phyloP scores from a whole-genome alignment of 2,888 invertebrate species.

The Opisthograptis luteolata region DNA sequence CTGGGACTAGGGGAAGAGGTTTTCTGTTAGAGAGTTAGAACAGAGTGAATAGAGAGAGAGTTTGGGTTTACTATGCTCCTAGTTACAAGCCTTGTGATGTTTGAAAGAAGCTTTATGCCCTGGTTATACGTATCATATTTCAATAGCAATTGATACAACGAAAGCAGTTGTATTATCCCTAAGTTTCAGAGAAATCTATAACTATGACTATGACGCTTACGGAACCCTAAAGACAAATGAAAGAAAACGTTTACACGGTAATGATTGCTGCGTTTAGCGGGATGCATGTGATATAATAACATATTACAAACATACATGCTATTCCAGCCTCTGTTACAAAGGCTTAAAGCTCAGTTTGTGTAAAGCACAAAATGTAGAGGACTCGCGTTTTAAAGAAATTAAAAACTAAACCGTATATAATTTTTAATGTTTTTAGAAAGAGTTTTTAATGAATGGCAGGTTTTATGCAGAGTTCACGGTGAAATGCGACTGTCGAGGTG shows the following conservation, averaged over 20 bases:
- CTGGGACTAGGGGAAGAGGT: too few species aligned
- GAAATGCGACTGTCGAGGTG: neutral
- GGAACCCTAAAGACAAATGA: constrained; percentile 42
- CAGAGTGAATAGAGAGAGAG: too few species aligned
- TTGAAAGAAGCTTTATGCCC: too few species aligned
- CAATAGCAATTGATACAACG: too few species aligned
- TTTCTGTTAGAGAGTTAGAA: too few species aligned
- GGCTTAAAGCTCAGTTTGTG: constrained; percentile 6
- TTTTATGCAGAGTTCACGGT: constrained; percentile 25
- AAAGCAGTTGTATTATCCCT: too few species aligned
- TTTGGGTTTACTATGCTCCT: too few species aligned
- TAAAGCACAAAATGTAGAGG: neutral
- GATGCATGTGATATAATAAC: constrained; percentile 37
- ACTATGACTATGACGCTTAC: too few species aligned
- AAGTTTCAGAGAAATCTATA: neutral
- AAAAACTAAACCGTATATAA: constrained; percentile 32
- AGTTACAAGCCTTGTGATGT: too few species aligned
- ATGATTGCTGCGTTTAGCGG: constrained; percentile 44
- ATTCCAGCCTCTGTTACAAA: constrained; percentile 17
- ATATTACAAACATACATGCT: constrained; percentile 8
- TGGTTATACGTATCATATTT: too few species aligned
- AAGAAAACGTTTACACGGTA: constrained; percentile 47
- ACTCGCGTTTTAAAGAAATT: constrained; percentile 37
- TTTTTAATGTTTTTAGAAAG: constrained; percentile 26
- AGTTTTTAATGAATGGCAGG: constrained; percentile 42